Conservation (phyloP, 2,888 invertebrate species). For the Chrysina gloriosa region DNA sequence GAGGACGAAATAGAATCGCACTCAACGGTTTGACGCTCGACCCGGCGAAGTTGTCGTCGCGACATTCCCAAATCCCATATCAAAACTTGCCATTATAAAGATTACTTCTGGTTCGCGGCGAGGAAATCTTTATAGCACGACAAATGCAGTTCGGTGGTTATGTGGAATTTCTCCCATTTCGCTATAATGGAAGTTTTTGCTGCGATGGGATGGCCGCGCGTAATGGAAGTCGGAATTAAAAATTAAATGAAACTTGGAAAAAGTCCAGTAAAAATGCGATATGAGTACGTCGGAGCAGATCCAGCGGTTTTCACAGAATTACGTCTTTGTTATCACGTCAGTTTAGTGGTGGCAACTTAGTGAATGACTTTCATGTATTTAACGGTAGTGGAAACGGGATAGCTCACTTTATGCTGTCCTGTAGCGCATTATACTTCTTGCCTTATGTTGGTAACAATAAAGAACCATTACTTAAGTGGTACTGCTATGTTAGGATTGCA, state of each 20-base stretch:
- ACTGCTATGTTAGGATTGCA: too few relatives aligned
- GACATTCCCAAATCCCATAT: not conserved
- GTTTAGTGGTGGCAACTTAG: too few relatives aligned
- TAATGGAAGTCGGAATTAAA: not conserved
- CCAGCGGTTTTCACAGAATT: not conserved
- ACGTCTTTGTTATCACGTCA: not conserved
- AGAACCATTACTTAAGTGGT: too few relatives aligned
- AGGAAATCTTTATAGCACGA: not conserved
- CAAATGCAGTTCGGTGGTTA: not conserved
- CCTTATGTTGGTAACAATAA: too few relatives aligned
- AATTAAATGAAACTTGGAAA: not conserved
- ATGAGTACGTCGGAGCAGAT: not conserved
- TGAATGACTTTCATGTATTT: too few relatives aligned
- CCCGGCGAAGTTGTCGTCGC: not conserved
- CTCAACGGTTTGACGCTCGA: too few relatives aligned
- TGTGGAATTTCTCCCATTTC: not conserved
- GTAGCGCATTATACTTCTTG: too few relatives aligned
- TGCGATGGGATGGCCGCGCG: not conserved
- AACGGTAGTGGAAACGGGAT: too few relatives aligned
- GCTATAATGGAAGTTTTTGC: not conserved
- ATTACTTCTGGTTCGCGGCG: not conserved
- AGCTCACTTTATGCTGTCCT: too few relatives aligned
- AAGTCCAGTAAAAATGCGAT: not conserved
- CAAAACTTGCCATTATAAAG: not conserved
- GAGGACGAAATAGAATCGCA: too few relatives aligned